Base-by-base conservation (phyloP, 2,888 invertebrate species). In the Spatulosminthurus flaviceps region DNA sequence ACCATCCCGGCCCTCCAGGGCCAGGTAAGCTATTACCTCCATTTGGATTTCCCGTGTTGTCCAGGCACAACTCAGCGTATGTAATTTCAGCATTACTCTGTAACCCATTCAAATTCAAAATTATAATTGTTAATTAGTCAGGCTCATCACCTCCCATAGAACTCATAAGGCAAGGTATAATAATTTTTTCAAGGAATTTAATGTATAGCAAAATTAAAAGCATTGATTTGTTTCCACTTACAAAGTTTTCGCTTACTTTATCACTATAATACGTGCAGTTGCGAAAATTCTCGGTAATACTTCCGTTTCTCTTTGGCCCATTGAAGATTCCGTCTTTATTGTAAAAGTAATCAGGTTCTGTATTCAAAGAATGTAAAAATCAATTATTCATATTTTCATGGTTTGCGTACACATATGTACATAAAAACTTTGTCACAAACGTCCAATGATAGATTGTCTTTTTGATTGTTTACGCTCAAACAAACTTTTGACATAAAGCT, bases 21-120 rank as follows among this genome's bases (percentile, higher is more conserved):
- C 67, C 79, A 42, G 61, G 76, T 75, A 77, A 78, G 16, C 71
- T 69, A 60, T 61, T 80, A 73, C 64, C 77, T 78, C 87, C 86
- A 78, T 87, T 87, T 86, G 69, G 86, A 74, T 84, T 73, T 87
- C 88, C 81, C 89, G 90, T 79, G 90, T 87, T 66, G 90, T 90
- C 88, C 79, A 91, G 88, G 83, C 90, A 90, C 83, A 91, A 87
- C 86, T 91, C 91, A 64, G 91, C 91, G 86, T 91, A 91, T 75
- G 91, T 91, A 83, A 91, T 90, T 87, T 91, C 91, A 81, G 90
- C 89, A 81, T 87, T 85, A 81, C 86, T 86, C 85, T 85, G 78
- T 2, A 81, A 81, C 73, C 34, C 71, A 43, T 22, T n/a, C n/a
- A n/a, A n/a, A n/a, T n/a, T n/a, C n/a, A n/a, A n/a, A n/a, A n/a